Base-by-base conservation (phyloP, 2,797 vertebrate species). In the Nyctalus aviator region DNA sequence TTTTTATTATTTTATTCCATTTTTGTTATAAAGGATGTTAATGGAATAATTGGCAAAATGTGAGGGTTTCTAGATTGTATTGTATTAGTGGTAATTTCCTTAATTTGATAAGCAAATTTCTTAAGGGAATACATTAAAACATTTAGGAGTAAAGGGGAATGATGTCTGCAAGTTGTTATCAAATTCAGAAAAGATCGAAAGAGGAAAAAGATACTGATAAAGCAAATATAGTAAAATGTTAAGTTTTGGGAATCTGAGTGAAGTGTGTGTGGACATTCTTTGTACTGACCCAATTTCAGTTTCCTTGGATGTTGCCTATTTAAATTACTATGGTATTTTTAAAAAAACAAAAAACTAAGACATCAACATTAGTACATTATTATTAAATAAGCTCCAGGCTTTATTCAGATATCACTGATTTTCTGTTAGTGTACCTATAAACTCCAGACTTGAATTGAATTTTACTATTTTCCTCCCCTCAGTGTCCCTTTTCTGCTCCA, bases 41-140 rank as follows among this genome's bases (percentile, higher is more conserved):
- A 32, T 69, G 15, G 15, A 62, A 76, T 32, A 81, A 8, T 15
- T 88, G 41, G 32, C 30, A 73, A 88, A 95, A 88, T 79, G 5
- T 81, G 57, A 68, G 59, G 12, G 11, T 84, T 75, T 84, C 3
- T 88, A 66, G 30, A 62, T 68, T 94, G 73, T 79, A 79, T 44
- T 73, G 7, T 83, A n/a, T 86, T 81, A 91, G 75, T 76, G 17
- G 6, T 87, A 41, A 82, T 75, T 75, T 62, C 27, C 27, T 62
- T 57, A 76, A 69, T 91, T 94, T 79, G 55, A 73, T 68, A 66
- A 95, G 66, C 14, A 7, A 41, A 13, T 8, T 68, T 50, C 75
- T 88, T 72, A 78, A 79, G 37, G 21, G 84, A 79, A 73, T 79
- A 69, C 32, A 41, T n/a, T 59, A 84, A 94, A 83, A 87, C 87